Evolutionary conservation across 2,888 invertebrate genomes (phyloP), one percentile per base, ranked within the genome.

Genomic region (Oligia strigilis): DNA sequence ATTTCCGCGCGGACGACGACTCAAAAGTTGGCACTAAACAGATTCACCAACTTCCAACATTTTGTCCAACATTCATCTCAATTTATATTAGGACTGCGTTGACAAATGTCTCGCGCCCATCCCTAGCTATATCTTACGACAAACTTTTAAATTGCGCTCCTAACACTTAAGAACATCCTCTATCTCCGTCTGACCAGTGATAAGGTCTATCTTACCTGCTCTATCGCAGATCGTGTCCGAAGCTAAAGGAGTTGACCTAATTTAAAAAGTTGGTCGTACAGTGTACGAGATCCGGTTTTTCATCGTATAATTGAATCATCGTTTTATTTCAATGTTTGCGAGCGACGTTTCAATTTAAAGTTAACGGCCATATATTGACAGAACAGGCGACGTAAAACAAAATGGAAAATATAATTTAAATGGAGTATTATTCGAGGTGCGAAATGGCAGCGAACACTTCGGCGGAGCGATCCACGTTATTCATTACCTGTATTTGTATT

Each of bases 271-370:
- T 86, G 72, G 23, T 78, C 76, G 81, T 81, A 78, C 75, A 78
- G 79, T 79, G 79, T 84, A 73, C 87, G 76, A 86, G 86, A 85
- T 87, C 75, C 78, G 81, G 80, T 82, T 87, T 87, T 78, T 82
- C 83, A 83, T 84, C 80, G 82, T 82, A 85, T 88, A 88, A 88
- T 85, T 88, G 85, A 87, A 85, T 85, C 83, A 85, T 85, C 78
- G 87, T 78, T 87, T 87, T 81, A 85, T 80, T 81, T 67, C 80
- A 78, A 58, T 81, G 89, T 86, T 88, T 88, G 89, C 75, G 64
- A 75, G 80, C 75, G 88, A 88, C 88, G 78, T 88, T 89, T 89
- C 84, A 89, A 88, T 88, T 88, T 89, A 89, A 87, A 89, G 74
- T 89, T 89, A 86, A 81, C 81, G 66, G 75, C 78, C 71, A 82